phyloP scores from a whole-genome alignment of 1,140 invertebrate genomes.

The Saxidomus purpurata region DNA sequence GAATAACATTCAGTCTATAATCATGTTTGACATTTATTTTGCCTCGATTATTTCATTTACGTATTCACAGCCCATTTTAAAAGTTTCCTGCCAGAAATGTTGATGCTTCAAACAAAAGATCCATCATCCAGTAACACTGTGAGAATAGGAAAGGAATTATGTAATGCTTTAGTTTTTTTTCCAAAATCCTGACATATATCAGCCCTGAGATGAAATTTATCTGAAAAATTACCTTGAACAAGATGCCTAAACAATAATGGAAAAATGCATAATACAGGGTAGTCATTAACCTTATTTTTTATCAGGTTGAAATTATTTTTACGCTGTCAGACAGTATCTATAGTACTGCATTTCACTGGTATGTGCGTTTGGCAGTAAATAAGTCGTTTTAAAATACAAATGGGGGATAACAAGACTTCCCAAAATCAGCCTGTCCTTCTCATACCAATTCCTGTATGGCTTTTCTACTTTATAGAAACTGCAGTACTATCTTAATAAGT shows the following conservation, averaged over 20 bases:
- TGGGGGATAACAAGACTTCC: too few relatives aligned
- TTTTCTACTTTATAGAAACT: too few relatives aligned
- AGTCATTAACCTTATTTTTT: background rate
- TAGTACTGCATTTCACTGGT: too few relatives aligned
- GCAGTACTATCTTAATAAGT: too few relatives aligned
- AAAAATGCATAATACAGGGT: background rate
- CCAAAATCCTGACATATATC: background rate
- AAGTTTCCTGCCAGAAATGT: background rate
- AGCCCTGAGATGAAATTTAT: conserved; percentile 13
- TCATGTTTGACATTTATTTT: background rate
- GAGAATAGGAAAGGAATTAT: background rate
- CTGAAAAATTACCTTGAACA: background rate
- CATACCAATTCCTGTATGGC: too few relatives aligned
- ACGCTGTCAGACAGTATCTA: too few relatives aligned
- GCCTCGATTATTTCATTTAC: background rate
- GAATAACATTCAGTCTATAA: too few relatives aligned
- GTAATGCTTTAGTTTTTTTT: background rate
- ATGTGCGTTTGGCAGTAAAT: too few relatives aligned
- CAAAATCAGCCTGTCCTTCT: too few relatives aligned
- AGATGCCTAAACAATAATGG: background rate
- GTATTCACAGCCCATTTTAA: background rate
- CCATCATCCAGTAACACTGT: background rate
- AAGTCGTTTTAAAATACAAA: too few relatives aligned
- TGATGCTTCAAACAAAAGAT: background rate
- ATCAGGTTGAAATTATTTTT: background rate